Conservation (phyloP, 2,797 vertebrate genomes). For the Ptychobarbus kaznakovi region DNA sequence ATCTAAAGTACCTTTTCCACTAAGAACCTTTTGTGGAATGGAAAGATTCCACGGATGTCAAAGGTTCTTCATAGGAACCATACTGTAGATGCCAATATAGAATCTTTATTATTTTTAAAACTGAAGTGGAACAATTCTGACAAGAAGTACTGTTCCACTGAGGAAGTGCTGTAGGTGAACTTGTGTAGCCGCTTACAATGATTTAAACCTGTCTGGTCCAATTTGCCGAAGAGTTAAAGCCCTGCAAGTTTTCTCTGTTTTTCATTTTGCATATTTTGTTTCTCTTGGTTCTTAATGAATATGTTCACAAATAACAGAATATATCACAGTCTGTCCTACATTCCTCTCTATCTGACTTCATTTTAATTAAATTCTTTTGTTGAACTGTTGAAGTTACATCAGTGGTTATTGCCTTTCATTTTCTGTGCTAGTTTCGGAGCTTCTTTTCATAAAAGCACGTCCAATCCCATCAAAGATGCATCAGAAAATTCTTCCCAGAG, state of each 20-base stretch:
- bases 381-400: conserved; percentile 23
- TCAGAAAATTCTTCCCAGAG: conserved; percentile 57
- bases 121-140: not conserved
- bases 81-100: not conserved
- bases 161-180: not conserved
- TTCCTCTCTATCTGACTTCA: not conserved
- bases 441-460: conserved; percentile 47
- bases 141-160: not conserved
- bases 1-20: not conserved
- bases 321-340: not conserved
- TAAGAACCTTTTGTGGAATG: not conserved
- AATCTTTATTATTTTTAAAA: not conserved
- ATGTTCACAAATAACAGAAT: not conserved
- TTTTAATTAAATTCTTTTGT: conserved; percentile 6
- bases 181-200: not conserved
- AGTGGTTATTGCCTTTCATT: conserved; percentile 34
- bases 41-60: not conserved
- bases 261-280: not conserved
- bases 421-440: conserved; percentile 33
- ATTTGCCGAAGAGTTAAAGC: not conserved
- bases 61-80: not conserved
- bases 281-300: not conserved
- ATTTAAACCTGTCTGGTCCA: not conserved
- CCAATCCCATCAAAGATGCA: conserved; percentile 47
- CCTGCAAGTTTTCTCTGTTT: not conserved